A percentile compares a stretch with the other conserved stretches of the same genome.
These are phyloP conservation scores for Xiphorhynchus elegans DNA, from an alignment of 2,113 vertebrate species.

Conservation along the genomic window DNA sequence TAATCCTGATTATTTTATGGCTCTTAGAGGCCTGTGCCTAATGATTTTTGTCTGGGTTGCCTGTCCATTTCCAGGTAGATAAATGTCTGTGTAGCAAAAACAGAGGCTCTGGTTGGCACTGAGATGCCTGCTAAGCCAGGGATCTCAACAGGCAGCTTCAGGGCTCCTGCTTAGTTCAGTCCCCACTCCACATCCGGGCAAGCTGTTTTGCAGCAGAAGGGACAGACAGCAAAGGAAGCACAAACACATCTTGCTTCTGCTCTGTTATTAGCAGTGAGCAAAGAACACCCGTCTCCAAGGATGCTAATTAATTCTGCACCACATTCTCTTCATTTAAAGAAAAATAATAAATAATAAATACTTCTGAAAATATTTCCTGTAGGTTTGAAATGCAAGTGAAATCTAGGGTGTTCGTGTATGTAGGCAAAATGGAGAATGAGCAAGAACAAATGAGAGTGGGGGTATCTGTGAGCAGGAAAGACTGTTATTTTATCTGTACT, in stretches of 20 bases:
- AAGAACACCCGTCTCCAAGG: neutral
- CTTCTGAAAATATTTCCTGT: neutral
- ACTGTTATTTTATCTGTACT: slow-evolving; percentile 51
- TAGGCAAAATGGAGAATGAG: neutral
- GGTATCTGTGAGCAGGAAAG: neutral
- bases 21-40: neutral
- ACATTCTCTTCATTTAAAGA: neutral
- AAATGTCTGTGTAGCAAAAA: neutral
- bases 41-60: slow-evolving; percentile 22
- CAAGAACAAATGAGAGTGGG: neutral
- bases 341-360: neutral
- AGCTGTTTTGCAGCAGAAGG: neutral
- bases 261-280: neutral
- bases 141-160: neutral
- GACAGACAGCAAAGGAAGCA: neutral
- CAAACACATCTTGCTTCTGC: neutral
- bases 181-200: neutral
- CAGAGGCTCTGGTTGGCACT: neutral
- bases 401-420: neutral
- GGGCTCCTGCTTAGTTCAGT: neutral
- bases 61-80: slow-evolving; percentile 43
- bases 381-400: neutral
- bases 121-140: neutral
- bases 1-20: slow-evolving; percentile 11
- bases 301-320: neutral